Evolutionary conservation across 2,888 invertebrate species (phyloP).

Genomic region (Drosophila aldrichi): DNA sequence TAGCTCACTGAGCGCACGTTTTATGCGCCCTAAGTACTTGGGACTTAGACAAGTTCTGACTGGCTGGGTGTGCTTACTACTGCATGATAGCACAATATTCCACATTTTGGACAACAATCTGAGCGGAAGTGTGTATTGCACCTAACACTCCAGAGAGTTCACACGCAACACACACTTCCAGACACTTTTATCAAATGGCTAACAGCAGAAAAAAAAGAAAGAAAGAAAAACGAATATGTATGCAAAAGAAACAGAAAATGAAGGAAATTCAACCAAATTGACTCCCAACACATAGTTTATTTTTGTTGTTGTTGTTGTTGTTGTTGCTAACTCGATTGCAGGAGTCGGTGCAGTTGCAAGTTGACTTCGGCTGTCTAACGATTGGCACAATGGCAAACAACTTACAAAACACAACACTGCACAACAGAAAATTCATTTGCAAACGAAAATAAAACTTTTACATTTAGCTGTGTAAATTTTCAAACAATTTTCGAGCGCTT

Average conservation of each 20-base stretch:
- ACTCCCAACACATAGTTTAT: slow-evolving; percentile 44
- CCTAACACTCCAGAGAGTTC: slow-evolving; percentile 43
- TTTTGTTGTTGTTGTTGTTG: slow-evolving; percentile 13
- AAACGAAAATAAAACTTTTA: slow-evolving; percentile 80
- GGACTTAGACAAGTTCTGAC: slow-evolving; percentile 41
- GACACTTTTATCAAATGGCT: slow-evolving; percentile 54
- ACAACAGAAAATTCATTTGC: slow-evolving; percentile 72
- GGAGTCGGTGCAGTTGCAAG: slow-evolving; percentile 44
- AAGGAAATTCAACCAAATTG: slow-evolving; percentile 58
- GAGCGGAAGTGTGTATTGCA: slow-evolving; percentile 38
- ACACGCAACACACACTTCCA: slow-evolving; percentile 51
- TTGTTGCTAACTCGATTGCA: slow-evolving; percentile 36
- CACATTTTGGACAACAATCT: slow-evolving; percentile 38
- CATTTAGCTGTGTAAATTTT: slow-evolving; percentile 81
- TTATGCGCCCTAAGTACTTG: slow-evolving; percentile 47
- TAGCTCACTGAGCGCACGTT: slow-evolving; percentile 33
- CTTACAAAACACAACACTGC: slow-evolving; percentile 59
- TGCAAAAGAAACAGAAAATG: slow-evolving; percentile 2
- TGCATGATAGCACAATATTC: slow-evolving; percentile 54
- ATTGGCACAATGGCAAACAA: slow-evolving; percentile 63
- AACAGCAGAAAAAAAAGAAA: slow-evolving; percentile 12
- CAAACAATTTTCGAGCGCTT: slow-evolving; percentile 68
- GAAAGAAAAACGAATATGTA: not conserved
- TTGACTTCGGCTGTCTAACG: slow-evolving; percentile 49
- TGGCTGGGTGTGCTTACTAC: slow-evolving; percentile 38